These are phyloP conservation scores for Parthenolecanium corni DNA, from an alignment of 2,888 invertebrate species.

Conservation along the genomic window DNA sequence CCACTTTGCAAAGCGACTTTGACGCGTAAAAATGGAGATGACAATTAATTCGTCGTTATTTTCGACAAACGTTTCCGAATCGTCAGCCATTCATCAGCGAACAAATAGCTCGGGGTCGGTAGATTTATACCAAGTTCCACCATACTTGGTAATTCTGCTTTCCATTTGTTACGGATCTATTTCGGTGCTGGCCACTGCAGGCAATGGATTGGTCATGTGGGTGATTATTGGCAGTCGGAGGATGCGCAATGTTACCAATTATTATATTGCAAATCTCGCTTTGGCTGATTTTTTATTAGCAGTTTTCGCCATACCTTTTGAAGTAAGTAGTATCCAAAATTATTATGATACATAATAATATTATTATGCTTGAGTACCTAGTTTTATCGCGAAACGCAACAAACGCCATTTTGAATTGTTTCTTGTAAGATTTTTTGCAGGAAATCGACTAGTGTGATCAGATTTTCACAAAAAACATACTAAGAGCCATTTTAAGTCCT, in stretches of 20 bases:
- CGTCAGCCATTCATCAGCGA: background rate
- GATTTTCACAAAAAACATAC: no score
- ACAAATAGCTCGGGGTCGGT: background rate
- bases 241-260: constrained; percentile 75
- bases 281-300: constrained; percentile 76
- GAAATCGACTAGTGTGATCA: no score
- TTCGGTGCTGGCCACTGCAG: constrained; percentile 65
- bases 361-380: background rate
- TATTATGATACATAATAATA: background rate
- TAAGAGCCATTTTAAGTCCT: no score
- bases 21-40: no score
- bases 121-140: constrained; percentile 58
- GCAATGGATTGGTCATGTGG: constrained; percentile 76
- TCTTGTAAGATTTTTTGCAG: no score
- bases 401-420: no score
- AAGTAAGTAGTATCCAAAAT: constrained; percentile 39
- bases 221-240: constrained; percentile 62
- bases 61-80: background rate
- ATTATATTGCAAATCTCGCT: constrained; percentile 75
- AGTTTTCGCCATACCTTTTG: constrained; percentile 72
- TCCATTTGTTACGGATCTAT: constrained; percentile 70
- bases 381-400: no score
- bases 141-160: constrained; percentile 57
- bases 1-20: no score
- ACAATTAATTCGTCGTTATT: background rate